Evolutionary conservation across 1,140 invertebrate genomes (phyloP), one percentile per base, ranked within the genome.

Genomic region (Apolygus lucorum): DNA sequence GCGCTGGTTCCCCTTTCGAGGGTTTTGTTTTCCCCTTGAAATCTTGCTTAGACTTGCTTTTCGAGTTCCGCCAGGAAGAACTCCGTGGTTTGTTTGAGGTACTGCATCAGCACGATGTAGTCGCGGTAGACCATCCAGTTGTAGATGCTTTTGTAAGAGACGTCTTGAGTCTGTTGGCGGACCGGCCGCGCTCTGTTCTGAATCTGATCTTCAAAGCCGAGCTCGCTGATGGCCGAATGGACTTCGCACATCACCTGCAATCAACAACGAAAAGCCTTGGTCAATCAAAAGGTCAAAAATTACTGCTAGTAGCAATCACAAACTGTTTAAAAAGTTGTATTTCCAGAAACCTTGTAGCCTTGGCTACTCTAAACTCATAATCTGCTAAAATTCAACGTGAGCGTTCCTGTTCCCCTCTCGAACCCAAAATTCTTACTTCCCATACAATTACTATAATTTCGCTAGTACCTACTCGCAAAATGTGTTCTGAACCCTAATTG

Each of bases 161-260:
- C 22, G 54, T 59, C 54, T 11, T 4, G 11, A 8, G 22, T 4
- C 4, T 11, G 13, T 4, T 59, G 8, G 54, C 11, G 2, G 11
- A 4, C 22, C 22, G 54, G 54, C 4, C 54, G 11, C 11, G 22
- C 22, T 59, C 22, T 11, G 54, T 59, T 59, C 4, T 17, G 8
- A 21, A 59, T 21, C 4, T 24, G 11, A 21, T 59, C 54, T 8
- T 4, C 54, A 21, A 11, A 22, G 22, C 54, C 54, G 11, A 59
- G 54, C 54, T 59, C 54, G 54, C 54, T 24, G 22, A 59, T 59
- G 11, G 8, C 54, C 8, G 54, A 11, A 4, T 14, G 54, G 11
- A 59, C 54, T 22, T 59, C 54, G 22, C 54, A 59, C 11, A 59
- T 4, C 54, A 59, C 54, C 54, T 59, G 54, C 54, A 22, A 59